A percentile compares a stretch with the other conserved stretches of the same genome.
phyloP scores from a whole-genome alignment of 2,888 invertebrate genomes.

The Seira musarum region DNA sequence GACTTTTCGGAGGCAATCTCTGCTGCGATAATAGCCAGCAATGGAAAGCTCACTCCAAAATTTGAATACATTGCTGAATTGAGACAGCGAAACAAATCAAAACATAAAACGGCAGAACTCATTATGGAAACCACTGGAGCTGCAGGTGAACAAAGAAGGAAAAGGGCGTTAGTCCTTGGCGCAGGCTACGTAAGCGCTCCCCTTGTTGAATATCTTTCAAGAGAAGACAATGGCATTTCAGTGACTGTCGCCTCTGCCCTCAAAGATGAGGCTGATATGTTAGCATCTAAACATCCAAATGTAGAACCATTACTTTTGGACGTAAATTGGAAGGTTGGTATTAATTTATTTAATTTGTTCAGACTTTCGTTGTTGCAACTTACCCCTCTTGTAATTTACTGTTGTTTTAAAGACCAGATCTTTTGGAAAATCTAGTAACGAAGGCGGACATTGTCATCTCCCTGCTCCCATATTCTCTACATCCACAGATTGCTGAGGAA shows the following conservation, averaged over 20 bases:
- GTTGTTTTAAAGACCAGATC: conserved; percentile 81
- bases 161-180: conserved; percentile 90
- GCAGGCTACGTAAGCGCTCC: conserved; percentile 97
- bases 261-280: conserved; percentile 89
- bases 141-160: conserved; percentile 70
- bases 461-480: conserved; percentile 91
- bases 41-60: conserved; percentile 91
- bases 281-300: conserved; percentile 84
- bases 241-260: conserved; percentile 88
- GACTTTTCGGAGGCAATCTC: conserved; percentile 81
- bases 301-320: conserved; percentile 88
- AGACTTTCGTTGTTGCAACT: too few species aligned
- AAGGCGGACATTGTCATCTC: conserved; percentile 87
- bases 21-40: conserved; percentile 95
- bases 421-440: conserved; percentile 81
- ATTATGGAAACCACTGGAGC: neutral
- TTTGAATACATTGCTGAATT: conserved; percentile 96
- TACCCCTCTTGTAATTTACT: too few species aligned
- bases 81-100: conserved; percentile 78
- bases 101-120: conserved; percentile 45
- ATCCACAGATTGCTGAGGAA: conserved; percentile 85
- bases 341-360: too few species aligned
- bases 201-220: conserved; percentile 92
- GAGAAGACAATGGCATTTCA: conserved; percentile 81
- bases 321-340: too few species aligned